Base-by-base conservation (phyloP, 1,140 invertebrate genomes). In the Tetragonula clypearis region DNA sequence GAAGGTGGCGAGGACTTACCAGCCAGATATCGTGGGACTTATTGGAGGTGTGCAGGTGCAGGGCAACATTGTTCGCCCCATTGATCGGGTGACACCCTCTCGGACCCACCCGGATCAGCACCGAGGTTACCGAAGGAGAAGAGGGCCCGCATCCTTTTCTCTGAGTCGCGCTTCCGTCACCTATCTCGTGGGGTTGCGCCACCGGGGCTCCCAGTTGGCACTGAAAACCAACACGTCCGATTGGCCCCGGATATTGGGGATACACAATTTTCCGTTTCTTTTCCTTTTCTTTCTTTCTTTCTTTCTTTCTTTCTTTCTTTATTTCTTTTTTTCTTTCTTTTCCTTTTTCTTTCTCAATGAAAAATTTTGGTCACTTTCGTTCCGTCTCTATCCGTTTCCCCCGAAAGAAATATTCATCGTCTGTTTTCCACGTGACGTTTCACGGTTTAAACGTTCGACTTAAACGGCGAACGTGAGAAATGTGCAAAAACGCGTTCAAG, bases 211-310 rank as follows among this genome's bases (percentile, higher is more conserved):
- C 89, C n/a, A 84, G 94, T 95, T 69, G 95, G 95, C 92, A 95
- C 95, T 96, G 93, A 88, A 90, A 95, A 90, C 86, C 91, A 87
- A 89, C 91, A 92, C 87, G 91, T 87, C 87, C 87, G 71, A 92
- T 92, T 92, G 91, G 88, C 90, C 90, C 90, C 90, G 87, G 62
- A 86, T 82, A 85, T 56, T 79, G 84, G 79, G 66, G 66, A 88
- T 78, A 88, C 58, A 84, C 55, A 88, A 55, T 84, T 78, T 85
- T 35, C 77, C 65, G 17, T 74, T 55, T 79, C 82, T 41, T 26
- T 66, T 23, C n/a, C n/a, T 60, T 82, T 80, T 8, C 79, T 21
- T 82, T 53, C 19, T 49, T 60, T 62, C n/a, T 35, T 9, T 41
- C 49, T 30, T 72, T 11, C 80, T 58, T 19, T 23, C 71, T 62